Conservation (phyloP, 2,113 vertebrate genomes). For the Ophthalmolycus amberensis region DNA sequence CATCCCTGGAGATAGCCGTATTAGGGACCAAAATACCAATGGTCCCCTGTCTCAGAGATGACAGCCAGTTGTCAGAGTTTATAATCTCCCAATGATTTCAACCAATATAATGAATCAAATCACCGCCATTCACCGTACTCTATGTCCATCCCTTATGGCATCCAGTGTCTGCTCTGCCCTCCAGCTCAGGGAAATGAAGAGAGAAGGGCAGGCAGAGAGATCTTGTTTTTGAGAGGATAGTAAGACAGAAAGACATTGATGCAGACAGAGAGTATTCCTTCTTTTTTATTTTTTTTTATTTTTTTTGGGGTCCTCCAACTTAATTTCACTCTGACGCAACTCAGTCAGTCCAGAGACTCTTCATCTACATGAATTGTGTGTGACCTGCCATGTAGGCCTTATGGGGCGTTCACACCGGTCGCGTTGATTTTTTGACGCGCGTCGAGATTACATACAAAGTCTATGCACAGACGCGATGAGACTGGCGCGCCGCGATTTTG, state of each 20-base stretch:
- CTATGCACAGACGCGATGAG: too few species aligned
- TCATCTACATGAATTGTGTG: constrained; percentile 5
- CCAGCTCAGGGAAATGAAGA: constrained; percentile 57
- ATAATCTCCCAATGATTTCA: constrained; percentile 67
- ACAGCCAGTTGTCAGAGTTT: constrained; percentile 70
- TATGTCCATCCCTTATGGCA: constrained; percentile 57
- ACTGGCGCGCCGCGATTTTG: too few species aligned
- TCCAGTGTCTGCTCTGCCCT: constrained; percentile 59
- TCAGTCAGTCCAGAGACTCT: constrained; percentile 22
- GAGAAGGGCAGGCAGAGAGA: constrained; percentile 25
- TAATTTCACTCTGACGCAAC: constrained; percentile 37
- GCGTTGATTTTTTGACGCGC: too few species aligned
- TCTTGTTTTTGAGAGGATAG: constrained; percentile 29
- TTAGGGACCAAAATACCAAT: constrained; percentile 71
- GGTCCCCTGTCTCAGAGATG: constrained; percentile 63
- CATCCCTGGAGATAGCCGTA: constrained; percentile 67
- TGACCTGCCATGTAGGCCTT: neutral
- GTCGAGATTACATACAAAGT: too few species aligned
- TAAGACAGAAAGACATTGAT: constrained; percentile 6
- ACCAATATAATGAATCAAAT: constrained; percentile 75
- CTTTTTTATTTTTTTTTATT: neutral
- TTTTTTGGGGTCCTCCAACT: neutral
- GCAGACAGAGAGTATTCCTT: constrained; percentile 1
- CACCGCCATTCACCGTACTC: constrained; percentile 58
- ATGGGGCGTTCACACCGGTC: too few species aligned